Base-by-base conservation (phyloP, 2,888 invertebrate genomes). In the Cephonodes hylas region DNA sequence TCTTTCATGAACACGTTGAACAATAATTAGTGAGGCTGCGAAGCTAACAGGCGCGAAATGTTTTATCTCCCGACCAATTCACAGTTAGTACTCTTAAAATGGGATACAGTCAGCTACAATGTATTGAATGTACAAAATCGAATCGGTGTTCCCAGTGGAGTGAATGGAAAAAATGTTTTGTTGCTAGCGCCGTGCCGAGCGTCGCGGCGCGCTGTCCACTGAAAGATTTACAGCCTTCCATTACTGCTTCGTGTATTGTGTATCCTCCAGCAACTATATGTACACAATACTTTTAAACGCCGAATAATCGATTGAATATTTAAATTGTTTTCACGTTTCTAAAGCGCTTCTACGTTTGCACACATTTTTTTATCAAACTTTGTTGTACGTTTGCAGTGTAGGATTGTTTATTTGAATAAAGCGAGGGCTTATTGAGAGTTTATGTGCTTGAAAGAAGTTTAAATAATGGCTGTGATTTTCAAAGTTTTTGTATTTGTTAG, bases 211-310 rank as follows among this genome's bases (percentile, higher is more conserved):
- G 78, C 81, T 87, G 89, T 85, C 86, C 85, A 80, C 79, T 80
- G 80, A 76, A 83, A 89, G 89, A 89, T 90, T 89, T 90, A 89
- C 86, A 83, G 72, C 84, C 70, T 83, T 81, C 88, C 88, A 89
- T 88, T 89, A 87, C 82, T 76, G 78, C 71, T 77, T 66, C 75
- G 75, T 76, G 74, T 74, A 53, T 53, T 53, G 53, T 53, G 31
- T 53, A 53, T 31, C 53, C 31, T 18, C 10, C 18, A 31, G 53
- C 53, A 53, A 18, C 31, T 53, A 53, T 53, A 53, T 4, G 20
- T 44, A 44, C 27, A 31, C 27, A 18, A 53, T 18, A 10, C 53
- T 18, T 53, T 53, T 53, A 53, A 53, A 53, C 31, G 27, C 18
- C 18, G 27, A 10, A 53, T 53, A 53, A 31, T 53, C 18, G 53